A percentile compares a stretch with the other conserved stretches of the same genome.
These are phyloP conservation scores for Antedon bifida DNA, from an alignment of 35 echinoderm and acorn worm genomes.

Conservation along the genomic window DNA sequence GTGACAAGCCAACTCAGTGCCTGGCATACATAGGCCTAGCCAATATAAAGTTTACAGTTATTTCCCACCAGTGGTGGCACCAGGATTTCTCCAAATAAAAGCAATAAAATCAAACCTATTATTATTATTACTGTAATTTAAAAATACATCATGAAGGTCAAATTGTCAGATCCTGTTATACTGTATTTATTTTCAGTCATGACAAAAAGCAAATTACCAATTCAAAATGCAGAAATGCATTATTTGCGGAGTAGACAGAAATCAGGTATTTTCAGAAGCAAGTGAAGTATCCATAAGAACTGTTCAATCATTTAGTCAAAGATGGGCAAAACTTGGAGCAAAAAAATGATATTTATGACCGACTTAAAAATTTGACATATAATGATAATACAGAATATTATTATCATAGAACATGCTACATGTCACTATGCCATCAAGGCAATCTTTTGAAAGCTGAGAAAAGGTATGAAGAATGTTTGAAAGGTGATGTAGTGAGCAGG, in stretches of 20 bases:
- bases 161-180: too few species aligned
- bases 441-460: conserved; percentile 4
- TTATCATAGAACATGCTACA: conserved; percentile 14
- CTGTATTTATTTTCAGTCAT: too few species aligned
- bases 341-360: conserved; percentile 4
- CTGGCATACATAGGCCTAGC: too few species aligned
- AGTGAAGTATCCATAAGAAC: background rate
- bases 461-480: conserved; percentile 3
- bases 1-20: too few species aligned
- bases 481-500: background rate
- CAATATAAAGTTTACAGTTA: too few species aligned
- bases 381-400: background rate
- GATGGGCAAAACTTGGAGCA: background rate
- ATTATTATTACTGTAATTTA: too few species aligned
- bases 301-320: background rate
- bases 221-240: background rate
- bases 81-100: too few species aligned
- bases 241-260: background rate
- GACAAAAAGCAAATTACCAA: too few species aligned
- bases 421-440: conserved; percentile 1
- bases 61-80: too few species aligned
- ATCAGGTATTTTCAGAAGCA: conserved; percentile 1
- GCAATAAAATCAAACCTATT: too few species aligned
- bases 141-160: too few species aligned
- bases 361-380: background rate